Evolutionary conservation across 2,888 invertebrate genomes (phyloP).

Genomic region (Xanthorhoe spadicearia): DNA sequence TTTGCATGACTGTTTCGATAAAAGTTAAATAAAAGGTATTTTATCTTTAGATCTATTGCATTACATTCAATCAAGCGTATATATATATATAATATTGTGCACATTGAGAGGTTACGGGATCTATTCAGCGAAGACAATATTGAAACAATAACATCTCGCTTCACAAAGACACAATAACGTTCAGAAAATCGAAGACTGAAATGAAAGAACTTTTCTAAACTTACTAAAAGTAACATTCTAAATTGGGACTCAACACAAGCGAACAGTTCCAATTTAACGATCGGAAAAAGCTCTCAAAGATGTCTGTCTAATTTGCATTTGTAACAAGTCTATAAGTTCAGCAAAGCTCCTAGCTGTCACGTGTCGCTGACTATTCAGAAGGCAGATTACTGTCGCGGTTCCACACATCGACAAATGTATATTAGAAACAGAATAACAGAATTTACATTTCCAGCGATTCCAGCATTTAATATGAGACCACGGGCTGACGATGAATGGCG

Average conservation of each 20-base stretch:
- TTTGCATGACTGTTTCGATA: not conserved
- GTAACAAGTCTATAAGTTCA: conserved; percentile 9
- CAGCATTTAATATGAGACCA: conserved; percentile 30
- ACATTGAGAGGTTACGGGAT: not conserved
- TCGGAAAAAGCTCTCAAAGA: conserved; percentile 19
- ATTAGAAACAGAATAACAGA: conserved; percentile 14
- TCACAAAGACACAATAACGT: conserved; percentile 13
- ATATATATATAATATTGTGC: not conserved
- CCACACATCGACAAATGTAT: conserved; percentile 5
- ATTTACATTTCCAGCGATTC: conserved; percentile 24
- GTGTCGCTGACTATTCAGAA: conserved; percentile 9
- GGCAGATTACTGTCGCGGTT: conserved; percentile 10
- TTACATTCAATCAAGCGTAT: not conserved
- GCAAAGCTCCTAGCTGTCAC: conserved; percentile 11
- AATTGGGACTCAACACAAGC: conserved; percentile 19
- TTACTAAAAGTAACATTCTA: conserved; percentile 17
- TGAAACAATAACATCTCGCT: conserved; percentile 8
- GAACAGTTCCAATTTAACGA: conserved; percentile 10
- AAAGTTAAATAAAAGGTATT: not conserved
- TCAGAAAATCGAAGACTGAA: conserved; percentile 13
- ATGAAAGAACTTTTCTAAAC: conserved; percentile 23
- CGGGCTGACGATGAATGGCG: conserved; percentile 26
- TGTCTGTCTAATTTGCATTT: conserved; percentile 24
- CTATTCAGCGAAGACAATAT: conserved; percentile 3
- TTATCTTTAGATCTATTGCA: not conserved